These are phyloP conservation scores for Protula sp. DNA, from an alignment of 2,888 invertebrate species.

Conservation along the genomic window DNA sequence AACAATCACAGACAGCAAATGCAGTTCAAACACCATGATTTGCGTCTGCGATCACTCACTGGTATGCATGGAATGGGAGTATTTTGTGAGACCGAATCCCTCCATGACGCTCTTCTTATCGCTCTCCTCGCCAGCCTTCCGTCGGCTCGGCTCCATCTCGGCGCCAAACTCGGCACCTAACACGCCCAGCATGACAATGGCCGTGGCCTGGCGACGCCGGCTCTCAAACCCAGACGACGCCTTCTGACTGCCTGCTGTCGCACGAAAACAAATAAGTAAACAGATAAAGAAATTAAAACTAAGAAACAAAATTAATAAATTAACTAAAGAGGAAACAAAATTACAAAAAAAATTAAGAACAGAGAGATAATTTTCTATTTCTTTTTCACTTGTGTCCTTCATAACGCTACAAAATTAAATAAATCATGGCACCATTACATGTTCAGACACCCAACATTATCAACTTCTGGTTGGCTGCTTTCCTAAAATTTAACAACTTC, in stretches of 20 bases:
- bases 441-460: no score
- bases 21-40: no score
- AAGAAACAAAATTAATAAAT: no score
- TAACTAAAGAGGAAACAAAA: no score
- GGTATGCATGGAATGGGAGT: constrained; percentile 83
- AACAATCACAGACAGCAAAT: no score
- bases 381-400: neutral
- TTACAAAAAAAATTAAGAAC: no score
- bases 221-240: constrained; percentile 33
- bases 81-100: constrained; percentile 74
- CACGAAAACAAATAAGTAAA: neutral
- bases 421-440: no score
- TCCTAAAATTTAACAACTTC: no score
- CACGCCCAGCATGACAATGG: constrained; percentile 92
- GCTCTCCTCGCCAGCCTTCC: constrained; percentile 39
- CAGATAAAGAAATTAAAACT: neutral
- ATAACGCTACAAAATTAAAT: no score
- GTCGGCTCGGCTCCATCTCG: constrained; percentile 62
- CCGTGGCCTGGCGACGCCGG: constrained; percentile 85
- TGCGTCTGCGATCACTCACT: no score
- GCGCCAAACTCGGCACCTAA: constrained; percentile 98
- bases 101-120: constrained; percentile 66
- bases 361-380: neutral
- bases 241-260: neutral
- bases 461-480: no score